These are phyloP conservation scores for Zaprionus gabonicus DNA, from an alignment of 1,140 invertebrate species.

Conservation along the genomic window DNA sequence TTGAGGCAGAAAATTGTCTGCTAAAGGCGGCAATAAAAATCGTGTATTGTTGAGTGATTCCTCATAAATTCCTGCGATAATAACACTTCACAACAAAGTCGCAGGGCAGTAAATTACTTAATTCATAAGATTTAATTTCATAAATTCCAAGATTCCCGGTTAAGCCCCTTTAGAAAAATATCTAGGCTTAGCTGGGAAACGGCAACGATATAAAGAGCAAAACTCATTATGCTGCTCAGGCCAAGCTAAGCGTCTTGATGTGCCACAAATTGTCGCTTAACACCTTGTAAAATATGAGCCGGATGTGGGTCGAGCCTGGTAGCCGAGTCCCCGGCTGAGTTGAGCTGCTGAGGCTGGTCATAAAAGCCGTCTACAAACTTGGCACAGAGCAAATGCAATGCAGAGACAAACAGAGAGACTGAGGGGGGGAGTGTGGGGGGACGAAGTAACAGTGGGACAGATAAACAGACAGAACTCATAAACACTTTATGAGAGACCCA, in stretches of 20 bases:
- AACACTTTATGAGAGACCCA: slow-evolving; percentile 73
- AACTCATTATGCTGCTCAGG: slow-evolving; percentile 56
- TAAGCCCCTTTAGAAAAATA: slow-evolving; percentile 20
- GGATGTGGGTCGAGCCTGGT: slow-evolving; percentile 33
- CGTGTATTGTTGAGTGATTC: slow-evolving; percentile 50
- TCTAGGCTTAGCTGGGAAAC: slow-evolving; percentile 3
- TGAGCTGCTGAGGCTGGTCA: slow-evolving; percentile 43
- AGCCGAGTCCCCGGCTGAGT: slow-evolving; percentile 2
- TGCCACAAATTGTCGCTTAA: slow-evolving; percentile 76
- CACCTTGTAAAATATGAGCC: slow-evolving; percentile 76
- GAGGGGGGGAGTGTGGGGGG: neutral
- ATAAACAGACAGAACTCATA: slow-evolving; percentile 50
- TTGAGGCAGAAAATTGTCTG: slow-evolving; percentile 47
- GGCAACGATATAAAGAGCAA: slow-evolving; percentile 23
- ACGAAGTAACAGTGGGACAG: neutral
- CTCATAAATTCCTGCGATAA: neutral
- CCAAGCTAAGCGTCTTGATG: slow-evolving; percentile 38
- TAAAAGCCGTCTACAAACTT: slow-evolving; percentile 60
- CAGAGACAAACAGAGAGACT: slow-evolving; percentile 1
- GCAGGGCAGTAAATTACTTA: slow-evolving; percentile 5
- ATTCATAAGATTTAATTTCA: slow-evolving; percentile 21
- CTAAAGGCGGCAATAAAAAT: slow-evolving; percentile 39
- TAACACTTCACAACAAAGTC: slow-evolving; percentile 22
- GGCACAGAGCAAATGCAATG: slow-evolving; percentile 34
- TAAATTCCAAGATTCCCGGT: neutral